Evolutionary conservation across 2,888 invertebrate genomes (phyloP).

Genomic region (Spatulosminthurus flaviceps): DNA sequence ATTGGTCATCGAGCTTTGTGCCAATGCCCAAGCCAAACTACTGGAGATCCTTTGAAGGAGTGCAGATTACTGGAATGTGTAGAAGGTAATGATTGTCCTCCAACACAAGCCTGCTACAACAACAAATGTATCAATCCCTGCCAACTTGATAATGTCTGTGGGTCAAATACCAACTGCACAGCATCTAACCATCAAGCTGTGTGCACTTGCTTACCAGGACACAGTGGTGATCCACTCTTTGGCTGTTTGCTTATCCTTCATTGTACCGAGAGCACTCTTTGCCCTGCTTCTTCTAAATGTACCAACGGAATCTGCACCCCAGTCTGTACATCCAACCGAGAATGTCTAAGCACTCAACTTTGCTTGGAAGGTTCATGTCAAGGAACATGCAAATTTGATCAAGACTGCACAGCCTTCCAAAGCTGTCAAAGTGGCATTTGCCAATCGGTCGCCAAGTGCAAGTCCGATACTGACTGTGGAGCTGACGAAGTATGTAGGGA

Average conservation of each 20-base stretch:
- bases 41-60: slow-evolving; percentile 64
- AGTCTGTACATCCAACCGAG: slow-evolving; percentile 77
- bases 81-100: slow-evolving; percentile 79
- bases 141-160: slow-evolving; percentile 81
- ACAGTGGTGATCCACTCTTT: slow-evolving; percentile 84
- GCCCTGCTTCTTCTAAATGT: slow-evolving; percentile 84
- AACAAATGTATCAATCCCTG: slow-evolving; percentile 85
- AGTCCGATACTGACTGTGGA: slow-evolving; percentile 77
- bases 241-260: slow-evolving; percentile 86
- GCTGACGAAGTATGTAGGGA: slow-evolving; percentile 77
- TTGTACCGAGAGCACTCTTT: slow-evolving; percentile 82
- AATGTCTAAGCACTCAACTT: slow-evolving; percentile 85
- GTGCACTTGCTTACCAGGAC: slow-evolving; percentile 85
- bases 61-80: slow-evolving; percentile 64
- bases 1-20: slow-evolving; percentile 85
- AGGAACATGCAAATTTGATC: slow-evolving; percentile 81
- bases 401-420: slow-evolving; percentile 85
- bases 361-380: slow-evolving; percentile 88
- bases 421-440: slow-evolving; percentile 86
- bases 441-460: slow-evolving; percentile 81
- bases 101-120: slow-evolving; percentile 77
- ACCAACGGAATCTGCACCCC: slow-evolving; percentile 81
- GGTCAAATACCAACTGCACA: slow-evolving; percentile 77
- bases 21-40: slow-evolving; percentile 70
- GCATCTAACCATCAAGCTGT: slow-evolving; percentile 79